A percentile compares a stretch with the other conserved stretches of the same genome.
Evolutionary conservation across 2,888 invertebrate genomes (phyloP).

Genomic region (Nemoura dubitans): DNA sequence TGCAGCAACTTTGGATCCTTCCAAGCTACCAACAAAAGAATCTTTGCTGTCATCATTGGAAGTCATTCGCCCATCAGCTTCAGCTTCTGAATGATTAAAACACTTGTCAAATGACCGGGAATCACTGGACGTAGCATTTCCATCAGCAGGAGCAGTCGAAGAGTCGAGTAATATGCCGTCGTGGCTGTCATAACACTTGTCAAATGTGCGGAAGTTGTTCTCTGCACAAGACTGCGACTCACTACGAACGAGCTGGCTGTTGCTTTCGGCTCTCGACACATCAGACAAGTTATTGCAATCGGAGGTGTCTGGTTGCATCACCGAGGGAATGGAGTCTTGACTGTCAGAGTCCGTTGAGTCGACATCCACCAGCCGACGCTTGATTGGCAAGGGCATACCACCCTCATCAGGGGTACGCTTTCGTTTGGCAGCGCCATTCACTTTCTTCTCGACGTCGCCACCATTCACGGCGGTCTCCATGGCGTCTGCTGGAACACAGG

Average conservation of each 20-base stretch:
- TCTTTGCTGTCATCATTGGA: neutral
- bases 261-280: neutral
- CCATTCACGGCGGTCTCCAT: neutral
- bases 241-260: neutral
- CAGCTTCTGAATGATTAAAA: neutral
- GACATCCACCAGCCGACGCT: neutral
- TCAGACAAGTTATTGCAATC: neutral
- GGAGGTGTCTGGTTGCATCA: neutral
- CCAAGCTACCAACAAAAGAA: neutral
- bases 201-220: neutral
- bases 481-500: neutral
- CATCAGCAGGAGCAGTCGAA: neutral
- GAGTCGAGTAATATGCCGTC: neutral
- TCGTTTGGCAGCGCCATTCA: neutral
- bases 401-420: neutral
- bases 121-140: neutral
- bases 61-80: neutral
- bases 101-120: neutral
- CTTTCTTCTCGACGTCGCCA: neutral
- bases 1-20: neutral
- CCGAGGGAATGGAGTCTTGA: neutral
- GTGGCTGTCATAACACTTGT: neutral
- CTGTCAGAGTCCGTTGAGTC: neutral
- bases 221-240: neutral
- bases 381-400: neutral